Evolutionary conservation across 1,140 invertebrate species (phyloP).

Genomic region (Plectrocnemia conspersa): DNA sequence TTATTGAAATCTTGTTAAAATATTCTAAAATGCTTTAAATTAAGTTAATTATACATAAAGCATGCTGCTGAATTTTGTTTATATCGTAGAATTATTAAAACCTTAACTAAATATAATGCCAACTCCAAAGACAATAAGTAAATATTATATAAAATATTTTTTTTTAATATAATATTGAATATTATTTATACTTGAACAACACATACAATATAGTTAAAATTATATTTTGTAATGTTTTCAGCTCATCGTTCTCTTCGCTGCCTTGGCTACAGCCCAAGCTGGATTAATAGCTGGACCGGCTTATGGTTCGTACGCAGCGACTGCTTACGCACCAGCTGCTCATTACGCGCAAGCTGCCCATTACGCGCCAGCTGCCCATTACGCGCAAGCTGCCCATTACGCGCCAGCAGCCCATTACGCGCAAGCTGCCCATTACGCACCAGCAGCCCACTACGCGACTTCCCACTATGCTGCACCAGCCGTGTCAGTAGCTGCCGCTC

Average conservation of each 20-base stretch:
- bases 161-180: too few species aligned
- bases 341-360: constrained; percentile 6
- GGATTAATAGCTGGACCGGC: constrained; percentile 19
- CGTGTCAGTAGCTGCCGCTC: background rate
- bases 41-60: too few species aligned
- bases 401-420: constrained; percentile 20
- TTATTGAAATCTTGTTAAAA: too few species aligned
- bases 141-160: too few species aligned
- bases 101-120: too few species aligned
- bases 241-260: constrained; percentile 46
- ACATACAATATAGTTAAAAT: background rate
- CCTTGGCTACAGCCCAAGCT: constrained; percentile 41
- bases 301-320: constrained; percentile 9
- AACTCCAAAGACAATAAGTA: too few species aligned
- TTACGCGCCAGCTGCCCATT: constrained; percentile 9
- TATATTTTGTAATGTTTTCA: constrained; percentile 17
- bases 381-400: constrained; percentile 13
- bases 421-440: constrained; percentile 37
- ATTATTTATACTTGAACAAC: too few species aligned
- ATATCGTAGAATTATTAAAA: too few species aligned
- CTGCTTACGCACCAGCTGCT: constrained; percentile 3
- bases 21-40: too few species aligned
- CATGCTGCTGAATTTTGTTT: too few species aligned
- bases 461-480: constrained; percentile 20
- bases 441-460: constrained; percentile 27